phyloP scores from a whole-genome alignment of 2,797 vertebrate genomes.

The Pseudocheirus occidentalis region DNA sequence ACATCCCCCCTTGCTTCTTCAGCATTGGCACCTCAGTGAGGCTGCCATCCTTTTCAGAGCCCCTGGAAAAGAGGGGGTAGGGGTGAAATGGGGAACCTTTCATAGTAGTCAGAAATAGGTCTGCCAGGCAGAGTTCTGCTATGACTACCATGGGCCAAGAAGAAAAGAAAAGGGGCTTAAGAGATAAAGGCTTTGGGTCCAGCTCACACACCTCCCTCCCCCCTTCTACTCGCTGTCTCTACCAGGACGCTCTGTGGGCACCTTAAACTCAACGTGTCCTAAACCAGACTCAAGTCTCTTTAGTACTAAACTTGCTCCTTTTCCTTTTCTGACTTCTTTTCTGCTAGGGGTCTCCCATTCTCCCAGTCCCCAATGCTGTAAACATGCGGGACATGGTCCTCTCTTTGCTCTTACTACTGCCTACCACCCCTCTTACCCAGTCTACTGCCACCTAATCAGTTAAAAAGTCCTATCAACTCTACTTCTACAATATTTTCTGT shows the following conservation, averaged over 20 bases:
- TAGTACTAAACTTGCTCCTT: background rate
- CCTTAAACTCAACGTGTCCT: background rate
- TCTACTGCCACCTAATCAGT: background rate
- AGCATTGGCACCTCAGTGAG: conserved; percentile 85
- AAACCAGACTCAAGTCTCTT: background rate
- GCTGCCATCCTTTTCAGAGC: conserved; percentile 93
- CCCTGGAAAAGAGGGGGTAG: conserved; percentile 85
- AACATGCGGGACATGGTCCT: background rate
- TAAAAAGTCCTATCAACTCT: background rate
- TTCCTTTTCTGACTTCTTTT: background rate
- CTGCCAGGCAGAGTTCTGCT: background rate
- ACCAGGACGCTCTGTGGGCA: background rate
- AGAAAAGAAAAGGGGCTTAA: background rate
- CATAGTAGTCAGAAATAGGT: background rate
- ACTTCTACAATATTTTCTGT: background rate
- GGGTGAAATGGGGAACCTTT: conserved; percentile 41
- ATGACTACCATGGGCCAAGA: too few species aligned
- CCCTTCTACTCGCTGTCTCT: fast-evolving
- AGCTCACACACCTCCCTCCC: background rate
- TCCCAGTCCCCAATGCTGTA: background rate
- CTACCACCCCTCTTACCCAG: too few species aligned
- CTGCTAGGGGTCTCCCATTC: background rate
- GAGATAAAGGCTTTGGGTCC: background rate
- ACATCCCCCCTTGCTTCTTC: conserved; percentile 89
- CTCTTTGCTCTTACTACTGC: background rate